A percentile compares a stretch with the other conserved stretches of the same genome.
Conservation (phyloP, 2,113 vertebrate species). For the Scopus umbretta region DNA sequence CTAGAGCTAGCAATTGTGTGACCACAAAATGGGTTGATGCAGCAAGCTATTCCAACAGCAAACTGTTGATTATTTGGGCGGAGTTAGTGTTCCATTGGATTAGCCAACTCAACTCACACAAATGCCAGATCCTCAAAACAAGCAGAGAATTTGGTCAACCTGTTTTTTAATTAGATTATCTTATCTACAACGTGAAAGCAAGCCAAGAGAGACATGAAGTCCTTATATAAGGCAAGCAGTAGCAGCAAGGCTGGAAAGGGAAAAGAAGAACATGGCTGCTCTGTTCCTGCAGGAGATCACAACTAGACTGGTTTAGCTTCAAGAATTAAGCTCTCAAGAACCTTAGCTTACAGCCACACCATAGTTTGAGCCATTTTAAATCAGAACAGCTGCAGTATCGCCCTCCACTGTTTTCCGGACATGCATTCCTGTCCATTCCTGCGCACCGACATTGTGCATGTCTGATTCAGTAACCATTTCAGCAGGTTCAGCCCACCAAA, state of each 20-base stretch:
- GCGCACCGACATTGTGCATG: neutral
- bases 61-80: neutral
- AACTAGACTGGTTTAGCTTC: neutral
- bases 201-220: neutral
- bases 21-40: neutral
- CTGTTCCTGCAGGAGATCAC: accelerated
- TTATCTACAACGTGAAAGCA: neutral
- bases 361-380: neutral
- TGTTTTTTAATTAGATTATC: neutral
- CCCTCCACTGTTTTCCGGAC: neutral
- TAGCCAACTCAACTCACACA: neutral
- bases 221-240: neutral
- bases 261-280: neutral
- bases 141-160: neutral
- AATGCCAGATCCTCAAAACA: neutral
- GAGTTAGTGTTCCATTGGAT: neutral
- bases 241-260: neutral
- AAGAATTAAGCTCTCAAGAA: neutral
- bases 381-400: neutral
- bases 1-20: neutral
- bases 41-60: neutral
- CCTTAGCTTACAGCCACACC: neutral
- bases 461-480: neutral
- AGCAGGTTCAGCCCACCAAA: neutral
- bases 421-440: neutral